Base-by-base conservation (phyloP, 1,140 invertebrate genomes). In the Meloidogyne exigua region DNA sequence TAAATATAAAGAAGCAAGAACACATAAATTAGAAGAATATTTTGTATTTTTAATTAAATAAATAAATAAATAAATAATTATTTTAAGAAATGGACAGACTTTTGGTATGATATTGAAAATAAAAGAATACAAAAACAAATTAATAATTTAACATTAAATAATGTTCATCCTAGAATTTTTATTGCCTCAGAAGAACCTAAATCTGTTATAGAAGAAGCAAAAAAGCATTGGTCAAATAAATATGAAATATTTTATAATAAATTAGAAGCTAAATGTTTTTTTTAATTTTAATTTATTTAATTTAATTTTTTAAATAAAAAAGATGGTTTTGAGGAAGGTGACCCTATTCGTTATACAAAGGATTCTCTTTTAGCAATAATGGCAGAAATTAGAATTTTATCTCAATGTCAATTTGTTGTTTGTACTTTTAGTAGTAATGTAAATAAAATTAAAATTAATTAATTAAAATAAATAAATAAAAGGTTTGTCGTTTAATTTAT, bases 371-470 rank as follows among this genome's bases (percentile, higher is more conserved):
- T 67, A 18, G 65, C 65, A 67, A 28, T 67, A 39, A 28, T 67
- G 65, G 65, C 65, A 15, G 65, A 67, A 39, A 28, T 67, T 28
- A 28, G 7, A 67, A 67, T 67, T 28, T 67, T 67, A 39, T 15
- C n/a, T 15, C 65, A 39, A 28, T 67, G 65, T 39, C 26, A 28
- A 28, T 39, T 32, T 39, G 65, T 67, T 28, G 65, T 67, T 28
- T 67, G 65, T 39, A 67, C 65, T 67, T 67, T 67, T 39, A 67
- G 65, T 39, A 67, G 65, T 39, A 67, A 67, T 67, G 65, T 67
- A 39, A 67, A 49, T 49, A 49, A 49, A 2, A 49, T 11, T 49
- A 18, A 18, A 4, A 18, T 49, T 49, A 18, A 18, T 11, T 49
- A 49, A 4, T 49, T 49, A 49, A 32, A 32, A 49, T 49, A 18